Base-by-base conservation (phyloP, 2,888 invertebrate species). In the Apamea crenata region DNA sequence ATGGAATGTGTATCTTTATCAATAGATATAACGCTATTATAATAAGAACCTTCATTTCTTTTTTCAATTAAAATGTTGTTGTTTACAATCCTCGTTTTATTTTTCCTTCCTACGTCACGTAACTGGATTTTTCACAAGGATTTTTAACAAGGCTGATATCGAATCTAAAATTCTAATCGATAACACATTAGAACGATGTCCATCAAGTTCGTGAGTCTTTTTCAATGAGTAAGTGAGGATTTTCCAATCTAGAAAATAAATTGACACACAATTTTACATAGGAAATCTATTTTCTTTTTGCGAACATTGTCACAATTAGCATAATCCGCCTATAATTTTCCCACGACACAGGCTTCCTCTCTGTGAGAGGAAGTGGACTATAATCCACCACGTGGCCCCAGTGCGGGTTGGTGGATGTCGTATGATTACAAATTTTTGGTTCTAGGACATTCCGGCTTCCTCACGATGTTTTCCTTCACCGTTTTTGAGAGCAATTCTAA, bases 31-130 rank as follows among this genome's bases (percentile, higher is more conserved):
- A 18, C 32, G 71, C 40, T 76, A 53, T 74, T 66, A 44, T 76
- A 59, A 74, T 86, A 84, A 82, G 78, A 71, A 50, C 12, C 21
- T 67, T 83, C 29, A 81, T 84, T 88, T 90, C 85, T 76, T 80
- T 90, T 90, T 84, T 85, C 77, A 87, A 88, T 83, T 89, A 91
- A 89, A 87, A 81, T 87, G 88, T 91, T 91, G 90, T 86, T 90
- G 86, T 87, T 91, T 87, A 69, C 25, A 69, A 32, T 25, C 8
- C 5, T 73, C 0, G 74, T 87, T 89, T 90, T 84, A 84, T 87
- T 88, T 83, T 84, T 32, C 21, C 18, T 21, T 14, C n/a, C 18
- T 59, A n/a, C 3, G 36, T n/a, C n/a, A 53, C 7, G 14, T n/a
- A 21, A 2, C 21, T 29, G 10, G 12, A 5, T 32, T 61, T 50